Evolutionary conservation across 92 coral and sea anemone species (phyloP), one percentile per base, ranked within the genome.

Genomic region (Heteractis magnifica): DNA sequence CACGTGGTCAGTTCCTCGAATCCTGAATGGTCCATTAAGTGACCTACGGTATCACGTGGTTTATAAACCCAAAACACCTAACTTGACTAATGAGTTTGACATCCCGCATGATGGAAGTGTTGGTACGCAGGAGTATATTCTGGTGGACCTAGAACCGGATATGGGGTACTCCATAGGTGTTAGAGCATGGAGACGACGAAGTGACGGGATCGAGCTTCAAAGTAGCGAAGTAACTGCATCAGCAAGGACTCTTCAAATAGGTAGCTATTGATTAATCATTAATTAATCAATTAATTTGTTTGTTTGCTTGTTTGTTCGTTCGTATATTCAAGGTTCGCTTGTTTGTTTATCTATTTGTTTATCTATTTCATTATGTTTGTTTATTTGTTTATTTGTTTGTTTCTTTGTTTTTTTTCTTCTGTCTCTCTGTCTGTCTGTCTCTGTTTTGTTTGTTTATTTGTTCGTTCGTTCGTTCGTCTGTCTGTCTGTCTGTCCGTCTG

Each of bases 201-300:
- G 11, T 51, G 87, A 92, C 71, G 96, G 95, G 3, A 79, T 20
- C 15, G 76, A 88, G 72, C 77, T 88, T 5, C 83, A 87, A 93
- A 94, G 98, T 76, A 84, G n/a, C 16, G 87, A 51, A 55, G 87
- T 72, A n/a, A 71, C 84, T 74, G 12, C 82, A 59, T 56, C 79
- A 26, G 78, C 81, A 8, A 85, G 73, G 56, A 95, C 98, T 11
- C 84, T 86, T 71, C 98, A 94, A 81, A 20, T 92, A 80, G 98
- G 98, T 95, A 51, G 26, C n/a, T 18, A 21, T 13, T 4, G 64
- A 16, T 68, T 20, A 34, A 51, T 21, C 48, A 44, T 59, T 41
- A 60, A 3, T 44, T 49, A 51, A 34, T 34, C 44, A 34, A 1
- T 2, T 34, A 34, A 34, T 34, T 34, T 34, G 44, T 34, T 34